A percentile compares a stretch with the other conserved stretches of the same genome.
These are phyloP conservation scores for Rhagologus leucostigma DNA, from an alignment of 2,113 vertebrate genomes.

Conservation along the genomic window DNA sequence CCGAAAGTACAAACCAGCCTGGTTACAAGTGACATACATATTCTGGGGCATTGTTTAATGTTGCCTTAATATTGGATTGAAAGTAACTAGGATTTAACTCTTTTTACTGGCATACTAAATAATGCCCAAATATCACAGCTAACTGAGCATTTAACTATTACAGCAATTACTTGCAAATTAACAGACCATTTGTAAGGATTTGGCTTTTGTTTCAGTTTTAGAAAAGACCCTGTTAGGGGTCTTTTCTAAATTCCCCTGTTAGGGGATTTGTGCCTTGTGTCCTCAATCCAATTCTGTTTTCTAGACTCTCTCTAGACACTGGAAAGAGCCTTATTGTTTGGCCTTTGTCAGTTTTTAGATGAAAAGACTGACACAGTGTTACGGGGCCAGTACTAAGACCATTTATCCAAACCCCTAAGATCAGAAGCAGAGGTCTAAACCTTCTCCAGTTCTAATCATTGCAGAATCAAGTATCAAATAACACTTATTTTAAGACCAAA, in stretches of 20 bases:
- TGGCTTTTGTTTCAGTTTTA: background rate
- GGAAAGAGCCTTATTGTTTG: background rate
- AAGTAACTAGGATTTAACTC: constrained; percentile 5
- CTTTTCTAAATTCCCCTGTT: too few relatives aligned
- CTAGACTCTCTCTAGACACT: background rate
- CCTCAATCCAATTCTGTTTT: background rate
- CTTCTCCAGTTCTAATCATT: background rate
- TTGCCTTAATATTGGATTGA: background rate
- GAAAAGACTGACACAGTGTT: background rate
- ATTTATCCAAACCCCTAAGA: background rate
- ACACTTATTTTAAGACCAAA: background rate
- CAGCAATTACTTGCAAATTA: constrained; percentile 10
- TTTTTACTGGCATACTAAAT: background rate
- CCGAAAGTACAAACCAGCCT: constrained; percentile 14
- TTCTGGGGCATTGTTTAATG: background rate
- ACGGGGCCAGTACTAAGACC: background rate
- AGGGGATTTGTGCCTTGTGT: background rate
- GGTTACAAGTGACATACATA: constrained; percentile 14
- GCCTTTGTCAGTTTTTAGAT: background rate
- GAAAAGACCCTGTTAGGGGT: background rate
- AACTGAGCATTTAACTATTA: background rate
- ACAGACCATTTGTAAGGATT: background rate
- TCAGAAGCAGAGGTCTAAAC: background rate
- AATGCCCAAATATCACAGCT: background rate
- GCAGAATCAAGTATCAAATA: background rate